Evolutionary conservation across 2,888 invertebrate species (phyloP).

Genomic region (Dicycla oo): DNA sequence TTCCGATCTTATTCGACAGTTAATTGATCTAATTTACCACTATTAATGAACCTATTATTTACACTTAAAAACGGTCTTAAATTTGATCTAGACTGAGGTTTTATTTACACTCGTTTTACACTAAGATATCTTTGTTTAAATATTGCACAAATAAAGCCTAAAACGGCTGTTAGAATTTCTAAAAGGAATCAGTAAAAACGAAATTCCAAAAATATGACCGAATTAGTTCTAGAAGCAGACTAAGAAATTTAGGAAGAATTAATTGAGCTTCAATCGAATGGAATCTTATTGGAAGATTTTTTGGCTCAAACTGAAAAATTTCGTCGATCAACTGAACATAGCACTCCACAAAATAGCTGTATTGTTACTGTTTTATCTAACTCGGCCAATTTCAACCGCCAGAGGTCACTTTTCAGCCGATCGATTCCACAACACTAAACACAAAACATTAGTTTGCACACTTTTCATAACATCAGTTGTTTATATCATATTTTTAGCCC

Average conservation of each 20-base stretch:
- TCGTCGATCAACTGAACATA: slow-evolving; percentile 62
- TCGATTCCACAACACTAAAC: slow-evolving; percentile 75
- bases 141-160: slow-evolving; percentile 68
- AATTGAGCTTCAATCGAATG: slow-evolving; percentile 60
- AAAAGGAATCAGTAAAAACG: slow-evolving; percentile 1
- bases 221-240: slow-evolving; percentile 31
- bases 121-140: slow-evolving; percentile 66
- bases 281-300: slow-evolving; percentile 74
- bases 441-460: slow-evolving; percentile 68
- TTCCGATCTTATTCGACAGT: slow-evolving; percentile 4
- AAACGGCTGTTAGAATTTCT: slow-evolving; percentile 42
- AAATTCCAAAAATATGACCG: slow-evolving; percentile 16
- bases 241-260: slow-evolving; percentile 57
- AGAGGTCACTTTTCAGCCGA: slow-evolving; percentile 81
- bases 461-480: slow-evolving; percentile 68
- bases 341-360: slow-evolving; percentile 65
- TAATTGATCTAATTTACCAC: slow-evolving; percentile 38
- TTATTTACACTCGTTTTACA: slow-evolving; percentile 58
- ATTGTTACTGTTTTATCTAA: slow-evolving; percentile 69
- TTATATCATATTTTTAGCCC: slow-evolving; percentile 61
- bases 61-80: slow-evolving; percentile 50
- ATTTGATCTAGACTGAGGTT: slow-evolving; percentile 57
- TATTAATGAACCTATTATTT: slow-evolving; percentile 62
- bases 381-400: slow-evolving; percentile 71
- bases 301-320: slow-evolving; percentile 54